Percentiles rank a stretch among this genome's conserved stretches.
phyloP scores from a whole-genome alignment of 2,113 vertebrate species.

The Chinchilla lanigera region DNA sequence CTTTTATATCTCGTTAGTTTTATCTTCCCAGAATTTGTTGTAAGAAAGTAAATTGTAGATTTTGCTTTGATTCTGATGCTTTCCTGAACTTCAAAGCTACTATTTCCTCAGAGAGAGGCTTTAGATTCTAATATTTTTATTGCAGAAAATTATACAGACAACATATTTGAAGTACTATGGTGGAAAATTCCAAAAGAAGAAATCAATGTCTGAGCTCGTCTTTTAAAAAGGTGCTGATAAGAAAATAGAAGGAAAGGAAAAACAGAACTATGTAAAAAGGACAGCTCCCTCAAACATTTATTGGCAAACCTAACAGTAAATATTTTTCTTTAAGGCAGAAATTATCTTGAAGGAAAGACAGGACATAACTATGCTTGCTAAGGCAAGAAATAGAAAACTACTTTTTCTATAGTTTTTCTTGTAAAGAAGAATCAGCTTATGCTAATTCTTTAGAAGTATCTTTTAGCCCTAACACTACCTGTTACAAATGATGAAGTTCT shows the following conservation, averaged over 20 bases:
- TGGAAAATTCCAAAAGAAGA: constrained; percentile 62
- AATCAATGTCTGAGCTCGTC: not conserved
- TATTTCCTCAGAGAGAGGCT: constrained; percentile 60
- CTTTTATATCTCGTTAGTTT: constrained; percentile 69
- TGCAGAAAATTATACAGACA: constrained; percentile 75
- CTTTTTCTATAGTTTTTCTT: constrained; percentile 27
- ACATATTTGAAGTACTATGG: constrained; percentile 63
- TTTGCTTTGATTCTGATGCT: constrained; percentile 63
- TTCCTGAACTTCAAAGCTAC: constrained; percentile 73
- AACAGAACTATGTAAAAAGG: not conserved
- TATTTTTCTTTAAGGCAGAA: constrained; percentile 51
- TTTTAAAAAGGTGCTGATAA: constrained; percentile 74
- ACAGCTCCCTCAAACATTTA: constrained; percentile 1
- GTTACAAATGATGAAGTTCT: not conserved
- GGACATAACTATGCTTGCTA: constrained; percentile 34
- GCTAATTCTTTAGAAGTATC: constrained; percentile 48
- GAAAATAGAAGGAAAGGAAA: constrained; percentile 59
- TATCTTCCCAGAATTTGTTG: constrained; percentile 69
- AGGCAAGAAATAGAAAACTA: constrained; percentile 50
- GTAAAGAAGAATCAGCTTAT: not conserved
- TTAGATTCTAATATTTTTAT: constrained; percentile 74
- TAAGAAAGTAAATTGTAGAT: constrained; percentile 74
- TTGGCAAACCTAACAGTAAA: constrained; percentile 24
- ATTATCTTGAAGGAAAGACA: constrained; percentile 60
- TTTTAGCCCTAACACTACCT: not conserved